Evolutionary conservation across 2,888 invertebrate species (phyloP).

Genomic region (Platerodrilus igneus): DNA sequence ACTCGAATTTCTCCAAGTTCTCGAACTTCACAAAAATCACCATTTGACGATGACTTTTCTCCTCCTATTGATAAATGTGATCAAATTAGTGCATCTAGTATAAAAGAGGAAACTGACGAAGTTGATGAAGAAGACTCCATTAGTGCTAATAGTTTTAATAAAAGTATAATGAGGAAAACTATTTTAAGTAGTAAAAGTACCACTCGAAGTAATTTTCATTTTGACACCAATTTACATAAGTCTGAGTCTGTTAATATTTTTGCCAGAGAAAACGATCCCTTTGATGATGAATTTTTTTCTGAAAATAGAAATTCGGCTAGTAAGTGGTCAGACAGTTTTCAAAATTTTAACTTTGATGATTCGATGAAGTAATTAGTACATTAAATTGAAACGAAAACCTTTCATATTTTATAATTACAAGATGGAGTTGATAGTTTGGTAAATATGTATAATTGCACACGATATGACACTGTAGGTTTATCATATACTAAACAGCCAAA

Average conservation of each 20-base stretch:
- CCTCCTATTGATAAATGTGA: conserved; percentile 36
- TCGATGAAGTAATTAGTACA: not conserved
- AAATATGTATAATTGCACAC: too few relatives aligned
- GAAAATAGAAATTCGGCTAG: conserved; percentile 36
- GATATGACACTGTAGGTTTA: too few relatives aligned
- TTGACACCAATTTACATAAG: conserved; percentile 69
- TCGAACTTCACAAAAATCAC: conserved; percentile 41
- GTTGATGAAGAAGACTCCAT: conserved; percentile 39
- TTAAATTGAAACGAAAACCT: too few relatives aligned
- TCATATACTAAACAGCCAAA: too few relatives aligned
- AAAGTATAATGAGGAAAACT: conserved; percentile 35
- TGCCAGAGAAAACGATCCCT: conserved; percentile 79
- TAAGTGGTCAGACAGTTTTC: conserved; percentile 51
- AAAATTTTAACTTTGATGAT: conserved; percentile 41
- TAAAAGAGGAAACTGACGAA: conserved; percentile 42
- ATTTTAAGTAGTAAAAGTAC: conserved; percentile 36
- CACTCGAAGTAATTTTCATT: conserved; percentile 29
- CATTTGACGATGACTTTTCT: conserved; percentile 58
- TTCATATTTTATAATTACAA: too few relatives aligned
- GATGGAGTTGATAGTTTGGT: too few relatives aligned
- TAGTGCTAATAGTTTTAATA: conserved; percentile 31
- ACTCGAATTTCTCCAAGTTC: conserved; percentile 40
- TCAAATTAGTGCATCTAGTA: conserved; percentile 38
- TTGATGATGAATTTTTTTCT: conserved; percentile 80
- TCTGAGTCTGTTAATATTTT: conserved; percentile 90